These are phyloP conservation scores for Enchytraeus crypticus DNA, from an alignment of 2,888 invertebrate genomes.

Conservation along the genomic window DNA sequence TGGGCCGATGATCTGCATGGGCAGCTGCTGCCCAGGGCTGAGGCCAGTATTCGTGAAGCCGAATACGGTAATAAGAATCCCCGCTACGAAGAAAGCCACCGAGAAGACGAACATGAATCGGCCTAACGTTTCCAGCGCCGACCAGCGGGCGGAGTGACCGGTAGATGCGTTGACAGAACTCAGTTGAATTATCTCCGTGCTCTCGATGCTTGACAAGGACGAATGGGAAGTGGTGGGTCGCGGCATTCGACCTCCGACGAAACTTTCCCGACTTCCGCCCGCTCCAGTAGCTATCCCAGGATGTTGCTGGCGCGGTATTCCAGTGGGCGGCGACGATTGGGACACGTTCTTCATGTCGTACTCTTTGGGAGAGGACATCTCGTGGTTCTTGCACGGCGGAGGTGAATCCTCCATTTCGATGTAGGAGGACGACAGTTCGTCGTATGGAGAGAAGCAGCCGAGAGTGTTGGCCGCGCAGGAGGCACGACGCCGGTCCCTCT, in stretches of 20 bases:
- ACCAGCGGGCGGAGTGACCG: conserved; percentile 17
- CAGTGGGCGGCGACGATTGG: neutral
- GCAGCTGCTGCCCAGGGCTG: conserved; percentile 19
- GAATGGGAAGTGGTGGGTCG: conserved; percentile 12
- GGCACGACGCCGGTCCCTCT: no score
- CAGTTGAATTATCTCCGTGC: neutral
- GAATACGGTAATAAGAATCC: conserved; percentile 27
- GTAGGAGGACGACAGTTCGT: no score
- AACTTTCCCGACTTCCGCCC: no score
- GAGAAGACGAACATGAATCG: conserved; percentile 26
- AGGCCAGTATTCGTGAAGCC: conserved; percentile 26
- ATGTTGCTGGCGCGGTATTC: neutral
- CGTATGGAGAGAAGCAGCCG: no score
- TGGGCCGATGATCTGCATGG: conserved; percentile 27
- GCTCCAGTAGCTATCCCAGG: no score
- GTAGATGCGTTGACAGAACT: conserved; percentile 1
- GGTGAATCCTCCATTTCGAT: no score
- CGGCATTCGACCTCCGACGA: neutral
- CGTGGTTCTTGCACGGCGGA: neutral
- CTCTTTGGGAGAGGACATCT: neutral
- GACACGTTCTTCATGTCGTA: neutral
- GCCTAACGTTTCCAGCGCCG: conserved; percentile 25
- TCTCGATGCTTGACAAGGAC: conserved; percentile 18
- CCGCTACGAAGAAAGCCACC: conserved; percentile 25
- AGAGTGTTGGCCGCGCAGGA: no score